Evolutionary conservation across 2,888 invertebrate genomes (phyloP).

Genomic region (Caenorhabditis angaria): DNA sequence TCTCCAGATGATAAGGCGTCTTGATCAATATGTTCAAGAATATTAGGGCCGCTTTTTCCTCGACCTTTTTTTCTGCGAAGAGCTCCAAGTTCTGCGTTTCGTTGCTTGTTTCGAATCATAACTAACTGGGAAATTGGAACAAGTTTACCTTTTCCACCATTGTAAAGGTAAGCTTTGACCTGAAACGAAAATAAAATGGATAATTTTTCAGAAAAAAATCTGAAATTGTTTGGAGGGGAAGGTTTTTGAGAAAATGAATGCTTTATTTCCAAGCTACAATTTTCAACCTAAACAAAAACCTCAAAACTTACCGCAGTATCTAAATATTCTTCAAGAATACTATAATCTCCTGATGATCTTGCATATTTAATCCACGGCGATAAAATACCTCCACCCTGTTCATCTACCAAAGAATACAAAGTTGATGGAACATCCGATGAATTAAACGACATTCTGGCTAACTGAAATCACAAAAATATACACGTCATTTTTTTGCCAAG

Average conservation of each 20-base stretch:
- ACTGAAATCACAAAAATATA: no score
- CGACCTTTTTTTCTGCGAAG: constrained; percentile 63
- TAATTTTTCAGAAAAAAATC: no score
- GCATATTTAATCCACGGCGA: constrained; percentile 64
- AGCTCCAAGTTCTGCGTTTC: constrained; percentile 73
- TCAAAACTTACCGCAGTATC: constrained; percentile 77
- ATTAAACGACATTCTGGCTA: constrained; percentile 54
- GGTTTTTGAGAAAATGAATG: no score
- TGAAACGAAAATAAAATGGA: constrained; percentile 22
- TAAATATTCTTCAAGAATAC: constrained; percentile 60
- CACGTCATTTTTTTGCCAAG: not conserved
- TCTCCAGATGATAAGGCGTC: constrained; percentile 58
- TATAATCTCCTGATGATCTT: constrained; percentile 58
- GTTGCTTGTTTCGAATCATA: constrained; percentile 77
- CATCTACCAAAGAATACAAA: constrained; percentile 63
- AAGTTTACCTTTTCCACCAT: constrained; percentile 88
- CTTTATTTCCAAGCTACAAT: no score
- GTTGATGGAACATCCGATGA: constrained; percentile 53
- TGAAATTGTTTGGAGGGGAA: no score
- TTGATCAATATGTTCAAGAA: constrained; percentile 70
- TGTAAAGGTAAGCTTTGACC: constrained; percentile 90
- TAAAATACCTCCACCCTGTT: constrained; percentile 62
- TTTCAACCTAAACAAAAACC: no score
- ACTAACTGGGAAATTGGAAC: constrained; percentile 89
- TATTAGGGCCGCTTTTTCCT: constrained; percentile 71